Percentiles rank a stretch among this genome's conserved stretches.
Evolutionary conservation across 1,140 invertebrate species (phyloP).

Genomic region (Megathymus violae): DNA sequence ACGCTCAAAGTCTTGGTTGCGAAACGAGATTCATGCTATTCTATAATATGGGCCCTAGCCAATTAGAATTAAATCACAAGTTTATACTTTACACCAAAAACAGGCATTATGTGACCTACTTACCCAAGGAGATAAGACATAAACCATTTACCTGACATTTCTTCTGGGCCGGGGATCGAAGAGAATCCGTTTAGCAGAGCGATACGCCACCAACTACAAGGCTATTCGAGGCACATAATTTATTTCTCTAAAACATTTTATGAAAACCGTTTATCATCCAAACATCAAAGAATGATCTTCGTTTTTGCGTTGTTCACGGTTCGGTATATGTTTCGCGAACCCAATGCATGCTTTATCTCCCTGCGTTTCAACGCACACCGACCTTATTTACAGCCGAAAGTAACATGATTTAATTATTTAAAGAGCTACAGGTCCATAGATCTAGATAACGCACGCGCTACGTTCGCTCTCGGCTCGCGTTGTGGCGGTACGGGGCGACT

Average conservation of each 20-base stretch:
- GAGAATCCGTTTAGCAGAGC: no score
- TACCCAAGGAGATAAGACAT: no score
- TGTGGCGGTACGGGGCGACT: background rate
- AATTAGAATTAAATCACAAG: no score
- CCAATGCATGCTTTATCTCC: constrained; percentile 14
- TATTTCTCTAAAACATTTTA: background rate
- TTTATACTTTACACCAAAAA: no score
- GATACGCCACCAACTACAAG: no score
- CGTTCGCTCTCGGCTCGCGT: background rate
- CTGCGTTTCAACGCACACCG: background rate
- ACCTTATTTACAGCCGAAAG: constrained; percentile 1
- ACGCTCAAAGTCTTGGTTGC: no score
- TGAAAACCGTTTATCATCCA: background rate
- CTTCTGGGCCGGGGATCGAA: no score
- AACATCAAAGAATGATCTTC: constrained; percentile 22
- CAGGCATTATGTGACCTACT: no score
- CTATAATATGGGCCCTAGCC: no score
- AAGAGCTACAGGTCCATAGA: constrained; percentile 12
- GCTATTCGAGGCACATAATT: no score
- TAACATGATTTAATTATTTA: constrained; percentile 21
- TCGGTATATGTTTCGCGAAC: background rate
- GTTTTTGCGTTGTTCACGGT: constrained; percentile 3
- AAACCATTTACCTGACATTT: no score
- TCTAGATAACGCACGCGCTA: constrained; percentile 21
- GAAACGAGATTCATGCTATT: no score